A percentile compares a stretch with the other conserved stretches of the same genome.
phyloP scores from a whole-genome alignment of 2,113 vertebrate genomes.

The Podilymbus podiceps region DNA sequence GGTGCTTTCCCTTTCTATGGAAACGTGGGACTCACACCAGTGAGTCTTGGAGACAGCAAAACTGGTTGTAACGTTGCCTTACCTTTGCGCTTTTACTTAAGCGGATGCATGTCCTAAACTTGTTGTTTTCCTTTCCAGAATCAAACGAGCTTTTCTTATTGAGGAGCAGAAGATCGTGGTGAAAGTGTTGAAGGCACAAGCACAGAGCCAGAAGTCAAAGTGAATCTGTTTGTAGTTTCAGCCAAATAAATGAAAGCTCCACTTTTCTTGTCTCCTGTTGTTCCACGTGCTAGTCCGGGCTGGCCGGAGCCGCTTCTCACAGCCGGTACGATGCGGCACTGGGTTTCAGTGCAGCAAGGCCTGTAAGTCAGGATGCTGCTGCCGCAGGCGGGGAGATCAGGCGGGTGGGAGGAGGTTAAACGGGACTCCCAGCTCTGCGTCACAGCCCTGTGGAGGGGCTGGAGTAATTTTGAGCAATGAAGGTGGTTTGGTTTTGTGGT shows the following conservation, averaged over 20 bases:
- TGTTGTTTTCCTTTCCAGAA: slow-evolving; percentile 73
- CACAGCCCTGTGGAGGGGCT: background rate
- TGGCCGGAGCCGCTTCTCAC: background rate
- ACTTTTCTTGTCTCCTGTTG: background rate
- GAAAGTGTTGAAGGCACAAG: slow-evolving; percentile 98
- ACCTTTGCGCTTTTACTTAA: background rate
- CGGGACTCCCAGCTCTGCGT: background rate
- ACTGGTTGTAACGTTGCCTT: background rate
- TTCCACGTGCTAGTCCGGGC: background rate
- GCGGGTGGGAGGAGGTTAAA: background rate
- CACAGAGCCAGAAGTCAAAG: slow-evolving; percentile 98
- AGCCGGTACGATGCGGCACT: background rate
- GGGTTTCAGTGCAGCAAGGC: background rate
- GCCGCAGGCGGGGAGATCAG: background rate
- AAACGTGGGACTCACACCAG: background rate
- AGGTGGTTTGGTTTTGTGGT: no score
- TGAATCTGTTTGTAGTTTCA: slow-evolving; percentile 80
- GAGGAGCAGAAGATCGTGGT: slow-evolving; percentile 99
- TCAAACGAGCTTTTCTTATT: slow-evolving; percentile 98
- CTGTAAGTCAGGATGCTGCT: background rate
- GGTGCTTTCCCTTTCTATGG: background rate
- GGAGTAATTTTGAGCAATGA: background rate
- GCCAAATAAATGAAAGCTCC: slow-evolving; percentile 81
- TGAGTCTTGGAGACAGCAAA: background rate
- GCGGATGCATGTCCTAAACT: background rate